Evolutionary conservation across 2,888 invertebrate species (phyloP).

Genomic region (Trypoxylon attenuatum): DNA sequence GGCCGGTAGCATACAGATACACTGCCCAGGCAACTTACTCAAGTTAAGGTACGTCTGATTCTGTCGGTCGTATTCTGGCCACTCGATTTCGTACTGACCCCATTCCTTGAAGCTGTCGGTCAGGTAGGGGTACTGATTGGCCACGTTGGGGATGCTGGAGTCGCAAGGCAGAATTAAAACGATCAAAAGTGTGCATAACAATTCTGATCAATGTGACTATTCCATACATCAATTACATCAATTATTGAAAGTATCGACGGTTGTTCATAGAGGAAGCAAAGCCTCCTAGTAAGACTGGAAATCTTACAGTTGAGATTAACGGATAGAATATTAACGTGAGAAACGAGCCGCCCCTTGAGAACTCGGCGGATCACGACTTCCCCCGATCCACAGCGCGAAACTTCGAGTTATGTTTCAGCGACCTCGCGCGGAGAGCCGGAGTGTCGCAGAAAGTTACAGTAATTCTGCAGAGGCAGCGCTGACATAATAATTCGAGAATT

Average conservation of each 20-base stretch:
- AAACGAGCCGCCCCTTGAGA: background rate
- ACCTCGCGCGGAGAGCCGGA: too few relatives aligned
- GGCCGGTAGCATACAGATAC: background rate
- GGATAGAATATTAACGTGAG: background rate
- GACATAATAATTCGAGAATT: background rate
- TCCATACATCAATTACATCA: too few relatives aligned
- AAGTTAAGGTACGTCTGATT: conserved; percentile 87
- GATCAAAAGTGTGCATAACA: too few relatives aligned
- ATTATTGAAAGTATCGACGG: too few relatives aligned
- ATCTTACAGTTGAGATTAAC: background rate
- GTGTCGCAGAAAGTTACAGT: too few relatives aligned
- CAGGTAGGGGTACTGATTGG: conserved; percentile 80
- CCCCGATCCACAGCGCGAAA: too few relatives aligned
- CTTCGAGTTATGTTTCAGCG: background rate
- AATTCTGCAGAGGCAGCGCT: background rate
- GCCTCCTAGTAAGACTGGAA: too few relatives aligned
- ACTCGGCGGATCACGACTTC: too few relatives aligned
- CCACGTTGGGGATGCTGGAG: conserved; percentile 86
- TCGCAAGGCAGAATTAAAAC: background rate
- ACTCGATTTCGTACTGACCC: conserved; percentile 83
- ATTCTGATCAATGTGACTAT: too few relatives aligned
- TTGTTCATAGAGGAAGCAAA: too few relatives aligned
- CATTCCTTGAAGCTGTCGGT: conserved; percentile 81
- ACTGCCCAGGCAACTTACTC: conserved; percentile 76
- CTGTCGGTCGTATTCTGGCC: conserved; percentile 88